These are phyloP conservation scores for Pseudomugil tenellus DNA, from an alignment of 2,797 vertebrate species.

Conservation along the genomic window DNA sequence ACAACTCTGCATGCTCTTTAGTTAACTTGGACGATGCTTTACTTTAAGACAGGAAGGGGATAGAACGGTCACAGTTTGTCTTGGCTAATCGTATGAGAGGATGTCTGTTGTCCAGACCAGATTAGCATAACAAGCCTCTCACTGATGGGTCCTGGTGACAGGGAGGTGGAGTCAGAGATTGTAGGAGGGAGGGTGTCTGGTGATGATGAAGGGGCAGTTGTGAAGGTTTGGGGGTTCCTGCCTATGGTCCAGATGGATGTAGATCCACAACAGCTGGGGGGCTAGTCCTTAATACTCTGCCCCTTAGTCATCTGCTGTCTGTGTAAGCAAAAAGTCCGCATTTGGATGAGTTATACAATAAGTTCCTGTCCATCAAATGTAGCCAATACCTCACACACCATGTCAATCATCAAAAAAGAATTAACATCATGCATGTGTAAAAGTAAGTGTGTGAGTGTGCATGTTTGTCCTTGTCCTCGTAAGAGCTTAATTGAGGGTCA, in stretches of 20 bases:
- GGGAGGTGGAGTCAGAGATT: conserved; percentile 14
- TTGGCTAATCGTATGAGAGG: conserved; percentile 66
- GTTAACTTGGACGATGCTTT: conserved; percentile 49
- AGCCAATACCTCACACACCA: conserved; percentile 78
- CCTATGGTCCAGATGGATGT: conserved; percentile 94
- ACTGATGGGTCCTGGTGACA: conserved; percentile 69
- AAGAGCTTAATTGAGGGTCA: conserved; percentile 69
- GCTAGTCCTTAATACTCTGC: conserved; percentile 80
- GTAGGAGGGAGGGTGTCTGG: conserved; percentile 35
- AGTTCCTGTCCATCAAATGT: conserved; percentile 87
- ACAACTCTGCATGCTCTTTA: conserved; percentile 33
- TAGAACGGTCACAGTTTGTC: conserved; percentile 57
- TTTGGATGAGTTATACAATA: conserved; percentile 81
- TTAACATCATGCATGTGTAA: conserved; percentile 53
- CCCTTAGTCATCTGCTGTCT: conserved; percentile 64
- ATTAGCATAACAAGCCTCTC: conserved; percentile 86
- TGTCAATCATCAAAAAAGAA: conserved; percentile 62
- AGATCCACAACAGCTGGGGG: conserved; percentile 93
- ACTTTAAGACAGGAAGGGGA: conserved; percentile 37
- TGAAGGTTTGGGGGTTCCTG: conserved; percentile 87
- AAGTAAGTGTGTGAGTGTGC: conserved; percentile 18
- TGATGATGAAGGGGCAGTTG: conserved; percentile 64
- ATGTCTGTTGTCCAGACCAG: conserved; percentile 61
- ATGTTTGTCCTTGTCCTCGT: conserved; percentile 13
- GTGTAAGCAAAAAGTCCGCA: conserved; percentile 87